Conservation (phyloP, 1,140 invertebrate species). For the Monochamus saltuarius region DNA sequence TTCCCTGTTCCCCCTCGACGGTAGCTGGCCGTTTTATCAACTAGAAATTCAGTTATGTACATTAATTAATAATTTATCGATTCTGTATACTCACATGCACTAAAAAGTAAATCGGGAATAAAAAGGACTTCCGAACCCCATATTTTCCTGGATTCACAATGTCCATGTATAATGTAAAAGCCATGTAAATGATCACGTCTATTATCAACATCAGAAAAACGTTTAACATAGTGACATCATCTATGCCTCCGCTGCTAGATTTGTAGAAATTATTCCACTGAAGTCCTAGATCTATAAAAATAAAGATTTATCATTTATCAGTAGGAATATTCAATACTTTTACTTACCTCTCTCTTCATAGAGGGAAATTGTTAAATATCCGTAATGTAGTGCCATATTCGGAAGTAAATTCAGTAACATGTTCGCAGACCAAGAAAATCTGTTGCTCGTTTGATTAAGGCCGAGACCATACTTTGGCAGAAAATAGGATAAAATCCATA, state of each 20-base stretch:
- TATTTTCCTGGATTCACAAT: conserved; percentile 44
- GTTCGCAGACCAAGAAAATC: conserved; percentile 16
- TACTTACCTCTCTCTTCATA: conserved; percentile 45
- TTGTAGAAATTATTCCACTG: conserved; percentile 40
- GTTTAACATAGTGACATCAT: conserved; percentile 39
- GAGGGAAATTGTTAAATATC: conserved; percentile 41
- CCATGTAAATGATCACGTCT: conserved; percentile 38
- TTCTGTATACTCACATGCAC: too few relatives aligned
- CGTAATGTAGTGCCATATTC: conserved; percentile 43
- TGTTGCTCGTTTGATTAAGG: not conserved
- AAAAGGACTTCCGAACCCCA: conserved; percentile 42
- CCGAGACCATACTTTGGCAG: conserved; percentile 26
- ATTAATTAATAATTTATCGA: too few relatives aligned
- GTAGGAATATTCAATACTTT: not conserved
- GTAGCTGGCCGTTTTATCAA: conserved; percentile 8
- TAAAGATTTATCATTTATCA: not conserved
- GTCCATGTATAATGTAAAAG: conserved; percentile 45
- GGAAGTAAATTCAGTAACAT: conserved; percentile 40
- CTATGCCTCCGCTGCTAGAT: conserved; percentile 25
- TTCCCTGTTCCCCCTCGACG: not conserved
- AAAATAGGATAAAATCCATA: conserved; percentile 42
- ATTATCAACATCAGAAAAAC: conserved; percentile 43
- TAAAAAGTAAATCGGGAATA: conserved; percentile 34
- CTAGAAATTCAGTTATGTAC: not conserved
- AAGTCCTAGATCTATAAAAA: conserved; percentile 36